These are phyloP conservation scores for Ostrea edulis DNA, from an alignment of 1,140 invertebrate genomes.

Conservation along the genomic window DNA sequence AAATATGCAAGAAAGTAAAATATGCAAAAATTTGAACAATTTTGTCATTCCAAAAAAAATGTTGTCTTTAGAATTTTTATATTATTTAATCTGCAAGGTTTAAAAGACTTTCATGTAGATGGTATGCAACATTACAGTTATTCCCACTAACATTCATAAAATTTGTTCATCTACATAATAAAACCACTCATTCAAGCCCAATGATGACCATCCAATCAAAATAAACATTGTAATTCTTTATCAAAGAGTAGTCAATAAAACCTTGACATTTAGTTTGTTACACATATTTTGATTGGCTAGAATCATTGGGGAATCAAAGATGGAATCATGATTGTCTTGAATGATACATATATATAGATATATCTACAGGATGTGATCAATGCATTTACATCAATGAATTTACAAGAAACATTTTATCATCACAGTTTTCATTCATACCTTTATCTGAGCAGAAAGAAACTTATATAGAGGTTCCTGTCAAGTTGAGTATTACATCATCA, in stretches of 20 bases:
- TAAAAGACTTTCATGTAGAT: background rate
- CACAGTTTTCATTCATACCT: constrained; percentile 2
- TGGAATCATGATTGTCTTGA: constrained; percentile 35
- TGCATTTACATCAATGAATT: constrained; percentile 29
- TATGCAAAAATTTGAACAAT: constrained; percentile 15
- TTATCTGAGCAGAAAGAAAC: constrained; percentile 22
- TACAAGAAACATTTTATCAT: background rate
- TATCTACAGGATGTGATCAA: constrained; percentile 35
- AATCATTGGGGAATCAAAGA: constrained; percentile 38
- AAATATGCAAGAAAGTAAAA: constrained; percentile 18
- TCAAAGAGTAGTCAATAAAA: background rate
- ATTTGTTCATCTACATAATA: constrained; percentile 12
- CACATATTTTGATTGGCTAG: constrained; percentile 20
- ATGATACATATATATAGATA: background rate
- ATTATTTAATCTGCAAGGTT: background rate
- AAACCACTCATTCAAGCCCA: constrained; percentile 24
- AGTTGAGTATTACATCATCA: constrained; percentile 35
- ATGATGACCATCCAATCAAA: constrained; percentile 17
- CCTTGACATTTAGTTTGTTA: background rate
- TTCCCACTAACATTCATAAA: background rate
- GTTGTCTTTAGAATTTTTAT: background rate
- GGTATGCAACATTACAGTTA: background rate
- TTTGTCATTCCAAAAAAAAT: constrained; percentile 3
- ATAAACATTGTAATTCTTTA: background rate
- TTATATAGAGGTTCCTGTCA: constrained; percentile 3